Percentiles rank a stretch among this genome's conserved stretches.
Evolutionary conservation across 2,888 invertebrate species (phyloP).

Genomic region (Agapetus fuscipes): DNA sequence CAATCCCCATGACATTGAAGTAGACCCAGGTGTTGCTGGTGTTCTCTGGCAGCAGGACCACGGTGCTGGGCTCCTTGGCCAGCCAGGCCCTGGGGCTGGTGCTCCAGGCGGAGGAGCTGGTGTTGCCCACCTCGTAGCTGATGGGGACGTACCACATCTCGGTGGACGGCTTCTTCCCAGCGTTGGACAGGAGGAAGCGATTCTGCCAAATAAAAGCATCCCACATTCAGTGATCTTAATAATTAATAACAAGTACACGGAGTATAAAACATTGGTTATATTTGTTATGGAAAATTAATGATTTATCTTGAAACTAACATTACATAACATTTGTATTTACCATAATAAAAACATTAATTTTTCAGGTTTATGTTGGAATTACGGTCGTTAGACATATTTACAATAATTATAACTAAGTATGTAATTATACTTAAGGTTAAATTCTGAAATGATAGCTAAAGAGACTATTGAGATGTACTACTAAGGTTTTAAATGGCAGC

Average conservation of each 20-base stretch:
- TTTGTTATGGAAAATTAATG: too few species aligned
- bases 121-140: conserved; percentile 32
- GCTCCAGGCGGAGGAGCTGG: conserved; percentile 24
- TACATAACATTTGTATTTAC: too few species aligned
- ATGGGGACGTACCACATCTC: conserved; percentile 54
- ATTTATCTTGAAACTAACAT: too few species aligned
- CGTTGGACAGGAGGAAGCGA: conserved; percentile 23
- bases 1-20: conserved; percentile 51
- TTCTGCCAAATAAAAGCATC: conserved; percentile 12
- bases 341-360: too few species aligned
- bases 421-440: too few species aligned
- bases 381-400: too few species aligned
- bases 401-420: too few species aligned
- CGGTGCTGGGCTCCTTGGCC: conserved; percentile 23
- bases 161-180: conserved; percentile 30
- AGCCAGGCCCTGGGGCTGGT: conserved; percentile 34
- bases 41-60: conserved; percentile 25
- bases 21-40: conserved; percentile 42
- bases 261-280: too few species aligned
- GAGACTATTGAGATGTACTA: too few species aligned
- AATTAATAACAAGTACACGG: not conserved
- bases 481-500: too few species aligned
- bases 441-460: too few species aligned
- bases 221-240: not conserved
- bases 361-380: too few species aligned